Base-by-base conservation (phyloP, 2,797 vertebrate genomes). In the Rhincodon typus region DNA sequence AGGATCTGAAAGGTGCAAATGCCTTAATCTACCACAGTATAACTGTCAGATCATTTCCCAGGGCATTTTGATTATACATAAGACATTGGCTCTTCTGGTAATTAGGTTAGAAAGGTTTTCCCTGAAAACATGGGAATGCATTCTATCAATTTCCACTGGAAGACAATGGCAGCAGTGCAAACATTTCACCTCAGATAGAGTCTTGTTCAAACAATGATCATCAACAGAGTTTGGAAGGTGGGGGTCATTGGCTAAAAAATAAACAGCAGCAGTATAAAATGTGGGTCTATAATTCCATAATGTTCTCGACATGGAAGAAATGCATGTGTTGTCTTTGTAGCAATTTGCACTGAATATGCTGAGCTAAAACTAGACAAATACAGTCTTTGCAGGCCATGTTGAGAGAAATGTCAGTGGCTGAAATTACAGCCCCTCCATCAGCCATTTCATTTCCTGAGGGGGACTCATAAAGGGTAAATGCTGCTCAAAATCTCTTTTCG, bases 401-500 rank as follows among this genome's bases (percentile, higher is more conserved):
- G n/a, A 42, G 34, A 53, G 46, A n/a, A 70, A n/a, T 38, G 72
- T 70, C 94, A 77, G 46, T 95, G 70, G 70, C 53, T 77, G 70
- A 77, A 95, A 77, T 77, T 95, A 57, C 42, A 95, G 94, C 70
- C 77, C 50, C 50, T n/a, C 53, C 94, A 77, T 77, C 72, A 77
- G 50, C 94, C 70, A 77, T 53, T 95, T 95, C 70, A 95, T 95
- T 95, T 95, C 94, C 94, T 95, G 94, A 95, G 42, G 94, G 69
- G 94, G 15, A 53, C 69, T 34, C 30, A 1, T 77, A 95, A 72
- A 95, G 72, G 69, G 72, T 25, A 72, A 95, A n/a, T 3, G 30
- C 42, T 8, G 94, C 74, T 95, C 46, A 95, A 77, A 94, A 72
- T 19, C 27, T 27, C 77, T 77, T 95, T 95, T 95, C 21, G 30